Base-by-base conservation (phyloP, 2,888 invertebrate genomes). In the Holacanthella duospinosa region DNA sequence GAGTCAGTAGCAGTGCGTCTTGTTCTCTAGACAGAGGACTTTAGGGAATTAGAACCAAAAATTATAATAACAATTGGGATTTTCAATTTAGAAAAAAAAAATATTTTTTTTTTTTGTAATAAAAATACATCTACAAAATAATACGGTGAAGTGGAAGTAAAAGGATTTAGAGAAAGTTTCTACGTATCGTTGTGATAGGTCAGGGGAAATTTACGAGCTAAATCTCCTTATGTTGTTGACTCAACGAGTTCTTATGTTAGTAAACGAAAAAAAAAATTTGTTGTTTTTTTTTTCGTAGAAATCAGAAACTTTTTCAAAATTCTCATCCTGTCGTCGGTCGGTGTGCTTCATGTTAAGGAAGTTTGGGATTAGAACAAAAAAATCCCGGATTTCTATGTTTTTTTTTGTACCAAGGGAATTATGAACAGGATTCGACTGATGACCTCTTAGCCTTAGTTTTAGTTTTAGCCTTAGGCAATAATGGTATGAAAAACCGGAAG, bases 331-430 rank as follows among this genome's bases (percentile, higher is more conserved):
- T n/a, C 4, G 12, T n/a, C 48, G 19, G 21, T 4, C 48, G 48
- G 48, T 48, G 48, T 48, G 48, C n/a, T 48, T 48, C 48, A 48
- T 48, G 16, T 48, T 21, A 21, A 48, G 48, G 48, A 48, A 48
- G 48, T 48, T 9, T 21, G 21, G 48, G 48, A 48, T 48, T 48
- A 48, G 48, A 48, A 48, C 6, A n/a, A 36, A 36, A 36, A 36
- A 48, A 48, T 4, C n/a, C 21, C 21, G 48, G 48, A n/a, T 48
- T 48, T 48, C 4, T 21, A 48, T 48, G 12, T 48, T 48, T 21
- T 48, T 48, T 21, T 21, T 9, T n/a, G 19, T 48, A 4, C 48
- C 21, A 4, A 4, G 48, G 48, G 48, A 48, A 21, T 48, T 21
- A 48, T n/a, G 21, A 48, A 48, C 6, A 36, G 36, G 48, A 48